Evolutionary conservation across 1,140 invertebrate species (phyloP), one percentile per base, ranked within the genome.

Genomic region (Andrena cerasifolii): DNA sequence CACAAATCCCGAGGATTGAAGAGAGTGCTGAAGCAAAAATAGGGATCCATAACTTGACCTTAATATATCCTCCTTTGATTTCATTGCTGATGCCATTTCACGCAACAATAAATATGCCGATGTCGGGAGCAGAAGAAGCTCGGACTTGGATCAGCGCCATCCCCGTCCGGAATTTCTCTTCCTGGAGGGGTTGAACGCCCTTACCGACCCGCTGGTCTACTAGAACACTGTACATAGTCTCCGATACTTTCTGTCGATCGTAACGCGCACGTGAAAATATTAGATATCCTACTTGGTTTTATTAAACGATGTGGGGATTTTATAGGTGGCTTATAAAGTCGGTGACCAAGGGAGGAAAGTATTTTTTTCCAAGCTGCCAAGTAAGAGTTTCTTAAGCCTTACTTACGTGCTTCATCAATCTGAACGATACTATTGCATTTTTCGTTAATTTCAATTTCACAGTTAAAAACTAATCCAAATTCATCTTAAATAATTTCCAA

Each of bases 71-170:
- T 14, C 8, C 3, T 1, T 26, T 31, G 28, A 67, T 67, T 65
- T 43, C 47, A 43, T 63, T 54, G 47, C 16, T 24, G 33, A 67
- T 36, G 40, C 49, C 28, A 67, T 67, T 77, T 77, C 24, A 51
- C 71, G 12, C 40, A 43, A n/a, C 51, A 14, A 82, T 68, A 82
- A 83, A 83, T 82, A 83, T 59, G 47, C 8, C 51, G 45, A 36
- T 43, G 43, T 21, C 18, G n/a, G 18, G 8, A 7, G 7, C 74
- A 71, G 65, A 70, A 70, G 45, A 70, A 51, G 33, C 14, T 53
- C 45, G n/a, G 5, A 18, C n/a, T 82, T 82, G 80, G 49, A 73
- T 36, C 66, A 36, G 51, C 43, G 74, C 74, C 75, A 73, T 78
- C 26, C 26, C 14, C 31, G 14, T 68, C 76, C 53, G 54, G 66